Base-by-base conservation (phyloP, 1,140 invertebrate genomes). In the Drosophila repletoides region DNA sequence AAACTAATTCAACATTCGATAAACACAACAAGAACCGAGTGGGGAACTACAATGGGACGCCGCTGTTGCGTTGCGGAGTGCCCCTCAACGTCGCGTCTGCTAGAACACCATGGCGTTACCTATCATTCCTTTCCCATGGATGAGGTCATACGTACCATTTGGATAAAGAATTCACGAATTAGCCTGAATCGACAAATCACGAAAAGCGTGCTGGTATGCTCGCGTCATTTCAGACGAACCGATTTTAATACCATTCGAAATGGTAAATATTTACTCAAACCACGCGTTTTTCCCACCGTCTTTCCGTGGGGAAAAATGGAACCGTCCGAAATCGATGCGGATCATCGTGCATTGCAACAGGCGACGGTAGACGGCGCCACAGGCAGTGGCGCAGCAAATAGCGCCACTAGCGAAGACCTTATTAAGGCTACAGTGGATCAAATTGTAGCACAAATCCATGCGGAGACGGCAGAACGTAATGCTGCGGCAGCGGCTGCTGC, bases 171-270 rank as follows among this genome's bases (percentile, higher is more conserved):
- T 61, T 91, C 91, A 10, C 89, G 90, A 3, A 90, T 92, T n/a
- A 89, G 90, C 3, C 5, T 71, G 1, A 91, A 92, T 12, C 91
- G 91, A 41, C 91, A 91, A 64, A 91, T 91, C 19, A 91, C 91
- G 15, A 92, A 93, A 88, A 91, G 92, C 48, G 91, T 92, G 28
- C 91, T 93, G 66, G 91, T 94, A 2, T 94, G 93, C 63, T 93
- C 93, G 2, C 90, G 92, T 49, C 93, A 94, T 76, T 94, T 94
- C 70, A 90, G 92, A 38, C 90, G 91, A n/a, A 90, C 91, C 1
- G 93, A 94, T 79, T 94, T 94, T 76, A 92, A 93, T 75, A 90
- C 90, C 38, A 92, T 92, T 6, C 92, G 92, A 72, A 91, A 92
- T 63, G 92, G 92, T 28, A 93, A 93, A 66, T 93, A 92, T 68